These are phyloP conservation scores for Platycheirus rosarum DNA, from an alignment of 2,888 invertebrate genomes.

Conservation along the genomic window DNA sequence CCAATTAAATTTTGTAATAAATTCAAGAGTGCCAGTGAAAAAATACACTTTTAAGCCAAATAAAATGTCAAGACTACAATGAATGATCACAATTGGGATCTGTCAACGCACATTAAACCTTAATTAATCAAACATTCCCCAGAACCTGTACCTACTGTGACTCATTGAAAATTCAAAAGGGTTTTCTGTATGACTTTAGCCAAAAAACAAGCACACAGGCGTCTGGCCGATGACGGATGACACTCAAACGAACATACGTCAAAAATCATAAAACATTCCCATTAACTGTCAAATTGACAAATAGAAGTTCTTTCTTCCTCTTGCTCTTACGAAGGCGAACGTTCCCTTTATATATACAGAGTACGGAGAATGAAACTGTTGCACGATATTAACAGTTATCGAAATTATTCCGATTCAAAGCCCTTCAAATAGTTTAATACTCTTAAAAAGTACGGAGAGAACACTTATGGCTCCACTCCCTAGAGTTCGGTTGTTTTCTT, in stretches of 20 bases:
- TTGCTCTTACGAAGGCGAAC: neutral
- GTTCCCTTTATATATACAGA: no score
- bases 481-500: constrained; percentile 30
- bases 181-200: neutral
- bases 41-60: constrained; percentile 8
- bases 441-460: neutral
- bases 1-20: neutral
- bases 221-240: neutral
- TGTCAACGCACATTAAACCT: constrained; percentile 35
- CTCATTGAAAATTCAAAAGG: constrained; percentile 34
- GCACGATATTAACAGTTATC: no score
- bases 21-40: constrained; percentile 13
- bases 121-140: constrained; percentile 25
- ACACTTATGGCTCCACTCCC: constrained; percentile 5
- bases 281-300: constrained; percentile 73
- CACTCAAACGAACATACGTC: constrained; percentile 47
- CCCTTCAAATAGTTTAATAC: constrained; percentile 40
- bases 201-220: neutral
- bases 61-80: neutral
- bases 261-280: constrained; percentile 70
- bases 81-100: constrained; percentile 22
- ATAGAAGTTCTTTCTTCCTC: constrained; percentile 55
- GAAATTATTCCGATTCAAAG: constrained; percentile 23
- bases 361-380: neutral
- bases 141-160: neutral